Conservation (phyloP, 2,888 invertebrate species). For the Malthinus seriepunctatus region DNA sequence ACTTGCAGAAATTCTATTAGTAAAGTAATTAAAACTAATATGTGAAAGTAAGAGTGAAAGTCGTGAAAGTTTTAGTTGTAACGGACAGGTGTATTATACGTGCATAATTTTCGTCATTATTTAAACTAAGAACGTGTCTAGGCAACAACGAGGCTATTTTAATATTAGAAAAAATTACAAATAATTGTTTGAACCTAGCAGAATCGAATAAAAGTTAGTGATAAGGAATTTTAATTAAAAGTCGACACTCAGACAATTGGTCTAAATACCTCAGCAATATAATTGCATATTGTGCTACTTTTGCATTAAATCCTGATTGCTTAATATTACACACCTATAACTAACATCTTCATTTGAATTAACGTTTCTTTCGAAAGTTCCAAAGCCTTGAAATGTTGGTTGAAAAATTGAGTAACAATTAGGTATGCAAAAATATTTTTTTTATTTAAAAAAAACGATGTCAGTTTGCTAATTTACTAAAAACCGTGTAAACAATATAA, state of each 20-base stretch:
- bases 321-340: background rate
- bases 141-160: too few species aligned
- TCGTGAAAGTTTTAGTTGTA: conserved; percentile 33
- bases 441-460: too few species aligned
- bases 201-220: background rate
- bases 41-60: conserved; percentile 39
- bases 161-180: too few species aligned
- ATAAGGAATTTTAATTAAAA: conserved; percentile 9
- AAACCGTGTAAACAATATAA: too few species aligned
- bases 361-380: conserved; percentile 1
- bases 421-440: background rate
- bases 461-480: too few species aligned
- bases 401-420: background rate
- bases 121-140: background rate
- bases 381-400: background rate
- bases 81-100: conserved; percentile 17
- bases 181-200: background rate
- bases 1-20: conserved; percentile 6
- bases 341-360: background rate
- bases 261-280: conserved; percentile 13
- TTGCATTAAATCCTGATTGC: conserved; percentile 2
- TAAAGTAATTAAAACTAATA: conserved; percentile 10
- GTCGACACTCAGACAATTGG: conserved; percentile 9
- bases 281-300: conserved; percentile 24
- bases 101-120: background rate